A percentile compares a stretch with the other conserved stretches of the same genome.
Evolutionary conservation across 2,797 vertebrate genomes (phyloP).

Genomic region (Champsocephalus esox): DNA sequence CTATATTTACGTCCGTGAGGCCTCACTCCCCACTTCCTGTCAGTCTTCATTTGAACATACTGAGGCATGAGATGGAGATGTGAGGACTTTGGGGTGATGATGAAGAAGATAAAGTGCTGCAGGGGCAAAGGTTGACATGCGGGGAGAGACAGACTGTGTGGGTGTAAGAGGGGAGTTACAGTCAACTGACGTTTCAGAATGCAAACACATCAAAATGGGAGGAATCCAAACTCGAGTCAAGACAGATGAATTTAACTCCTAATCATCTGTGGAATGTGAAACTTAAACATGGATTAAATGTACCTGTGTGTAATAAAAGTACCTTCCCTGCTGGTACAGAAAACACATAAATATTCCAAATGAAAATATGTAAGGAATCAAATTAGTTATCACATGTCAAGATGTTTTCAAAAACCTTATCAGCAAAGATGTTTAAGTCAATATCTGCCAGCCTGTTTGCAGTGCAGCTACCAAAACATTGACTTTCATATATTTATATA

Average conservation of each 20-base stretch:
- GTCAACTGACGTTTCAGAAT: slow-evolving; percentile 18
- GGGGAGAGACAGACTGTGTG: not conserved
- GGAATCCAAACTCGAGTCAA: not conserved
- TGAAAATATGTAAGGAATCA: too few species aligned
- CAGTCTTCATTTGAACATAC: slow-evolving; percentile 15
- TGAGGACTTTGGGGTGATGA: slow-evolving; percentile 12
- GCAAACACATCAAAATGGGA: slow-evolving; percentile 8
- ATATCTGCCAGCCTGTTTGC: too few species aligned
- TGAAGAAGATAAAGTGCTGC: slow-evolving; percentile 39
- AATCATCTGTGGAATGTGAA: slow-evolving; percentile 31
- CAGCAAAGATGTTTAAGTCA: too few species aligned
- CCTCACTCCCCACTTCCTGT: slow-evolving; percentile 16
- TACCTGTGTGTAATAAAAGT: too few species aligned
- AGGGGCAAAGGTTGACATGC: slow-evolving; percentile 7
- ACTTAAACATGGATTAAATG: not conserved
- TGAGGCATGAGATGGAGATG: not conserved
- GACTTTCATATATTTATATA: too few species aligned
- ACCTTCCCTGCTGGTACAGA: slow-evolving; percentile 10
- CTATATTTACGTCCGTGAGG: not conserved
- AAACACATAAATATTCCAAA: not conserved
- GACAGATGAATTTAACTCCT: slow-evolving; percentile 3
- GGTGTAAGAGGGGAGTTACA: not conserved
- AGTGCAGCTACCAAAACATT: too few species aligned
- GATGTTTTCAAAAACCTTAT: too few species aligned
- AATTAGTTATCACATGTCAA: too few species aligned